These are phyloP conservation scores for Falco rusticolus DNA, from an alignment of 2,797 vertebrate genomes.

Conservation along the genomic window DNA sequence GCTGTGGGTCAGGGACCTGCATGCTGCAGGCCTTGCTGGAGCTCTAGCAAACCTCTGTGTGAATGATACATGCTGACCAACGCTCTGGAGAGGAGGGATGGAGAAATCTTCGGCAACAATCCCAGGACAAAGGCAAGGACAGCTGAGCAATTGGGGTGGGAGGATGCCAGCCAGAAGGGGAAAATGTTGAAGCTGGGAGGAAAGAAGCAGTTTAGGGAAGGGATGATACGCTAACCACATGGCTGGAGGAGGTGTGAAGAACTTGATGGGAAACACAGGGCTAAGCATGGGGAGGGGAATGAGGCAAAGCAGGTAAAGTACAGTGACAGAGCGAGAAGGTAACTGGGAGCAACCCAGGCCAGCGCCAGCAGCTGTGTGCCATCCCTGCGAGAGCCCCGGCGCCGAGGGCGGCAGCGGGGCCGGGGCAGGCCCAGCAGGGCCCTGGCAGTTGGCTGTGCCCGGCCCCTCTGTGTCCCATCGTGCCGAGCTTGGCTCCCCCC, in stretches of 20 bases:
- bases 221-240: background rate
- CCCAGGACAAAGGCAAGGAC: background rate
- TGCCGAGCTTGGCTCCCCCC: background rate
- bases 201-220: background rate
- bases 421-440: background rate
- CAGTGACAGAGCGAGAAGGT: background rate
- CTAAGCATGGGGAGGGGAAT: background rate
- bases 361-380: background rate
- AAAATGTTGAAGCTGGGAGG: background rate
- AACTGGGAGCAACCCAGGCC: background rate
- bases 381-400: fast-evolving
- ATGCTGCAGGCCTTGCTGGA: background rate
- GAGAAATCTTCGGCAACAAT: background rate
- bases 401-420: fast-evolving
- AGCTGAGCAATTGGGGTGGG: background rate
- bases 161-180: background rate
- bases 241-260: slow-evolving; percentile 25
- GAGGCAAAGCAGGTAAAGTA: background rate
- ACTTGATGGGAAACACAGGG: background rate
- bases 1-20: background rate
- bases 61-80: background rate
- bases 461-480: too few relatives aligned
- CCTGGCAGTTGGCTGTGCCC: background rate
- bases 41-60: background rate
- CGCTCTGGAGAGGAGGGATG: background rate